phyloP scores from a whole-genome alignment of 2,797 vertebrate genomes.

The Dicrostonyx torquatus region DNA sequence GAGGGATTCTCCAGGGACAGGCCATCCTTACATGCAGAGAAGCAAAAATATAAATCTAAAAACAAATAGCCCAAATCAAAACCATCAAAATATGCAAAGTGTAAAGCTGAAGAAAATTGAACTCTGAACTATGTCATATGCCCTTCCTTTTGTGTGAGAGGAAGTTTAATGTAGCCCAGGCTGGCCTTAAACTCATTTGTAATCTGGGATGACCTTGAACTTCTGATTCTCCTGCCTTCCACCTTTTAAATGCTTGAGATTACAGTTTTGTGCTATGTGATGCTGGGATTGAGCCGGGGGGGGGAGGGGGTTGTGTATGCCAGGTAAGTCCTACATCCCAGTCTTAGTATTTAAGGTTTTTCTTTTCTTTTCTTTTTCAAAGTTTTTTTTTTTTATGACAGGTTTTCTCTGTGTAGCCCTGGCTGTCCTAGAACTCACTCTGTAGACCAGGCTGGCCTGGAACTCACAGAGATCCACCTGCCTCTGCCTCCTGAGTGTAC shows the following conservation, averaged over 20 bases:
- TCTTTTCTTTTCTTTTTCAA: too few species aligned
- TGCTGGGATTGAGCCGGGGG: not conserved
- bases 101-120: not conserved
- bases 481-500: too few species aligned
- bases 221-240: not conserved
- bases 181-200: not conserved
- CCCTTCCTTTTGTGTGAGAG: not conserved
- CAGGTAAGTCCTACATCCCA: not conserved
- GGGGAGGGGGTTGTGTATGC: too few species aligned
- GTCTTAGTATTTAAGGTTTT: not conserved
- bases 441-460: too few species aligned
- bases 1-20: not conserved
- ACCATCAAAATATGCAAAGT: not conserved
- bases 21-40: not conserved
- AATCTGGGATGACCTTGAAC: not conserved
- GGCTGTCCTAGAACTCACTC: too few species aligned
- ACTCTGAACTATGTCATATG: not conserved
- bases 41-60: not conserved
- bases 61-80: not conserved
- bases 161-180: not conserved
- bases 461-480: too few species aligned
- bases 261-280: not conserved
- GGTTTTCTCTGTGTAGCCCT: too few species aligned
- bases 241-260: not conserved
- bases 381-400: too few species aligned